A percentile compares a stretch with the other conserved stretches of the same genome.
These are phyloP conservation scores for Pipistrellus pygmaeus DNA, from an alignment of 2,797 vertebrate species.

Conservation along the genomic window DNA sequence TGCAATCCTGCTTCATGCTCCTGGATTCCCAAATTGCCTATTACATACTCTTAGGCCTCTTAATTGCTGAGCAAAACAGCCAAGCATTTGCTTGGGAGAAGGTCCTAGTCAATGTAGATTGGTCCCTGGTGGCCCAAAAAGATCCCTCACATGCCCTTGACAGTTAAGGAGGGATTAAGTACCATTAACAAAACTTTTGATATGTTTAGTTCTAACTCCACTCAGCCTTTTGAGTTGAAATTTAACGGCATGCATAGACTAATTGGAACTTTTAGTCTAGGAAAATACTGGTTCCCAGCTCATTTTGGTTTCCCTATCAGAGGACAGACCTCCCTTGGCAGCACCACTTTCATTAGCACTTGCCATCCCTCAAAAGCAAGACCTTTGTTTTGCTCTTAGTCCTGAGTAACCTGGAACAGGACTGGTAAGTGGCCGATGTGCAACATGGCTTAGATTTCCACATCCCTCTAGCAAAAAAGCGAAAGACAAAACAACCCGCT, in stretches of 20 bases:
- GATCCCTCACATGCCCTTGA: no score
- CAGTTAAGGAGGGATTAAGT: not conserved
- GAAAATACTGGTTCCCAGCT: not conserved
- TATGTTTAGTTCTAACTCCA: no score
- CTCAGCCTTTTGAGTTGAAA: not conserved
- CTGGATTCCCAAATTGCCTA: not conserved
- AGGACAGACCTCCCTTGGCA: not conserved
- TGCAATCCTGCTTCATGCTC: not conserved
- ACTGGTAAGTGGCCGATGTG: fast-evolving
- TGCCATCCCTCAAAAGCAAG: not conserved
- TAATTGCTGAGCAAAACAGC: not conserved
- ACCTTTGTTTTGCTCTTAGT: not conserved
- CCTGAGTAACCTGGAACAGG: not conserved
- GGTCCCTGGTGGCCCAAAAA: not conserved
- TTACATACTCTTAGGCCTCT: no score
- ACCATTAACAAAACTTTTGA: fast-evolving
- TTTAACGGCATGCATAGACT: not conserved
- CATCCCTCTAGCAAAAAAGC: not conserved
- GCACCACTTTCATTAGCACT: not conserved
- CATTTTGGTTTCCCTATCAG: no score
- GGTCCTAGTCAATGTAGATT: no score
- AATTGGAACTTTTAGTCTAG: not conserved
- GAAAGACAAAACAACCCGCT: not conserved
- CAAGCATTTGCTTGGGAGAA: not conserved
- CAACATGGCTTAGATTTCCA: not conserved